Conservation (phyloP, 1,140 invertebrate species). For the Dryas iulia region DNA sequence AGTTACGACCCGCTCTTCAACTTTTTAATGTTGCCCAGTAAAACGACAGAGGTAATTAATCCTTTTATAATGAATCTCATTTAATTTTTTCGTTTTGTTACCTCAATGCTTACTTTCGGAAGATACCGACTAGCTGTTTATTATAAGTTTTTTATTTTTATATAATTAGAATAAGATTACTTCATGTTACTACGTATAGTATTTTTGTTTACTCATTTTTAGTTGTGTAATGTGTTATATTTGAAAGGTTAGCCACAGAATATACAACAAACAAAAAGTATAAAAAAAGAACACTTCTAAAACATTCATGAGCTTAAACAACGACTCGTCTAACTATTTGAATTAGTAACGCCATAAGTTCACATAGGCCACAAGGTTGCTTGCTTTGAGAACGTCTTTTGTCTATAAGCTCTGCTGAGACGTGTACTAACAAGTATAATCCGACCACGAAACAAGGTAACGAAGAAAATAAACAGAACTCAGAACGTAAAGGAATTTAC, state of each 20-base stretch:
- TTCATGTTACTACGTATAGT: too few relatives aligned
- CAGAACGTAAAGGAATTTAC: slow-evolving; percentile 16
- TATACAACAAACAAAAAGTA: not conserved
- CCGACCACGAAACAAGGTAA: slow-evolving; percentile 42
- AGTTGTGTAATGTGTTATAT: too few relatives aligned
- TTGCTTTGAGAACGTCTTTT: slow-evolving; percentile 63
- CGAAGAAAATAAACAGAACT: slow-evolving; percentile 5
- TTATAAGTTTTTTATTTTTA: slow-evolving; percentile 14
- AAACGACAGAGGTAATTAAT: slow-evolving; percentile 59
- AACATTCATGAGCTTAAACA: slow-evolving; percentile 40
- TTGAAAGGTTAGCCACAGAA: not conserved
- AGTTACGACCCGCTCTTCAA: slow-evolving; percentile 50
- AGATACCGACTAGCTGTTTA: slow-evolving; percentile 46
- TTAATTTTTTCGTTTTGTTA: slow-evolving; percentile 46
- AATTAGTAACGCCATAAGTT: slow-evolving; percentile 58
- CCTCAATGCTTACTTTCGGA: slow-evolving; percentile 48
- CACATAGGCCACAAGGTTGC: slow-evolving; percentile 45
- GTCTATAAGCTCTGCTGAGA: slow-evolving; percentile 51
- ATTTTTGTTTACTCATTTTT: too few relatives aligned
- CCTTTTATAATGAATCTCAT: slow-evolving; percentile 50
- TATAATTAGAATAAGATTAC: too few relatives aligned
- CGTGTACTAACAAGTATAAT: slow-evolving; percentile 50
- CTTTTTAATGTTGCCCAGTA: slow-evolving; percentile 61
- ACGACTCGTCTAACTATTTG: slow-evolving; percentile 50
- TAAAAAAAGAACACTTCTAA: not conserved